A percentile compares a stretch with the other conserved stretches of the same genome.
Conservation (phyloP, 2,113 vertebrate genomes). For the Anolis sagrei region DNA sequence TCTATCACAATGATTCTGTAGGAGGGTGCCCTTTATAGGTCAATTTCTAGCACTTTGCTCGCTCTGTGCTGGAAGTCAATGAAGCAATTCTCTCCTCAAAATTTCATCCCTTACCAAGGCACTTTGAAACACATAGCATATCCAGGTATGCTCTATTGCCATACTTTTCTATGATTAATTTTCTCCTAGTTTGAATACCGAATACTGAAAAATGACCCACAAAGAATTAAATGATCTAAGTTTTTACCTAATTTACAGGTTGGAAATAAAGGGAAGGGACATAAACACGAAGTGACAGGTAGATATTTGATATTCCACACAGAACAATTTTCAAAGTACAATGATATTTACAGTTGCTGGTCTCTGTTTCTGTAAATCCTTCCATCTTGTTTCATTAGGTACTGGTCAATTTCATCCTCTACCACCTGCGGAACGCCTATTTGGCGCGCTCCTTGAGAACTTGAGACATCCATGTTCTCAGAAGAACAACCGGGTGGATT, state of each 20-base stretch:
- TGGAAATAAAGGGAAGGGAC: not conserved
- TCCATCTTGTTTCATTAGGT: conserved; percentile 93
- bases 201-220: not conserved
- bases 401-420: conserved; percentile 96
- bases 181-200: not conserved
- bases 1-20: not conserved
- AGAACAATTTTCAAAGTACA: not conserved
- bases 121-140: not conserved
- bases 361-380: conserved; percentile 95
- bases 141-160: not conserved
- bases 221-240: not conserved
- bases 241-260: not conserved
- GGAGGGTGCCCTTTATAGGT: not conserved
- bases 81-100: not conserved
- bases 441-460: conserved; percentile 77
- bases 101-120: not conserved
- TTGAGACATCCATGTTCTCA: conserved; percentile 92
- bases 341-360: conserved; percentile 89
- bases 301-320: not conserved
- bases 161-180: not conserved
- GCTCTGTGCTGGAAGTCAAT: not conserved
- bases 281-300: not conserved
- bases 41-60: not conserved
- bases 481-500: conserved; percentile 83
- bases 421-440: conserved; percentile 82